Evolutionary conservation across 2,888 invertebrate species (phyloP).

Genomic region (Mylabris sibirica): DNA sequence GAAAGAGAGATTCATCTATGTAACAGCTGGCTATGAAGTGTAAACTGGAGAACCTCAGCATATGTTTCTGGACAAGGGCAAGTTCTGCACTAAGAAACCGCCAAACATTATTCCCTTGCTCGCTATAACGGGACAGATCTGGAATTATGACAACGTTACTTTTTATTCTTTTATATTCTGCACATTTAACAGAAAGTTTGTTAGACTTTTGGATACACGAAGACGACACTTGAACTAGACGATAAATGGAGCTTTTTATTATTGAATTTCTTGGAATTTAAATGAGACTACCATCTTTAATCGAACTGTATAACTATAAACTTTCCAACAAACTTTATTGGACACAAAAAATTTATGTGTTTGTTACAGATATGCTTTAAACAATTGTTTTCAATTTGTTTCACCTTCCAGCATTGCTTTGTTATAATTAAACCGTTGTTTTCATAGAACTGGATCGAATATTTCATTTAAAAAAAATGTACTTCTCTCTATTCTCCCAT

Average conservation of each 20-base stretch:
- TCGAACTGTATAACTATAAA: not conserved
- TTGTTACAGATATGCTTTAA: constrained; percentile 1
- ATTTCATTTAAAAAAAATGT: not conserved
- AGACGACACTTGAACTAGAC: not conserved
- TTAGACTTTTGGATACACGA: not conserved
- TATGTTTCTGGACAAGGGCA: not conserved
- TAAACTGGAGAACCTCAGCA: constrained; percentile 1
- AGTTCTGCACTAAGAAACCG: not conserved
- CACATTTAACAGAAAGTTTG: not conserved
- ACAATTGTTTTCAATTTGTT: not conserved
- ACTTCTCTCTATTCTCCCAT: not conserved
- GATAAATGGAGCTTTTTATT: constrained; percentile 7
- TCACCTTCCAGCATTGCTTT: constrained; percentile 3
- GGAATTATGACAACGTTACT: not conserved
- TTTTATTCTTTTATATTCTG: not conserved
- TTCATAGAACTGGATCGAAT: not conserved
- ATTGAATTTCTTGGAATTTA: constrained; percentile 6
- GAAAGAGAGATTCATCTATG: not conserved
- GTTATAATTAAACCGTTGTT: constrained; percentile 3
- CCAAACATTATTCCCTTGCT: not conserved
- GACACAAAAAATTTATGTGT: constrained; percentile 3
- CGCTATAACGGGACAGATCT: not conserved
- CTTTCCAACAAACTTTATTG: not conserved
- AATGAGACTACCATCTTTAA: constrained; percentile 1
- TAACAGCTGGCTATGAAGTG: constrained; percentile 5